Evolutionary conservation across 2,888 invertebrate genomes (phyloP).

Genomic region (Cepaea hortensis): DNA sequence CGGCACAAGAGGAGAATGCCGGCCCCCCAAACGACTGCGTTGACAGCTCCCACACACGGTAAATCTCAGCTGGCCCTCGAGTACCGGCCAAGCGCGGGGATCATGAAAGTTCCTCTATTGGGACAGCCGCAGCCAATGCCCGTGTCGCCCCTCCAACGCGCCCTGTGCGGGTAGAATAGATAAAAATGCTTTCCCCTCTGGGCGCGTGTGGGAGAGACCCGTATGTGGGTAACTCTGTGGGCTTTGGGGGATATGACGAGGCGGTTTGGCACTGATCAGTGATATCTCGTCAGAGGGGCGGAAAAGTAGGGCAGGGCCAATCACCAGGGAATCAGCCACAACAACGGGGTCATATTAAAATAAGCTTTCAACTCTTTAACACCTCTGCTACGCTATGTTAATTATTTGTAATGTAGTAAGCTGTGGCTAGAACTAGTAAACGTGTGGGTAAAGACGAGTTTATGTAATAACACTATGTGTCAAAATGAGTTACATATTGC

Average conservation of each 20-base stretch:
- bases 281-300: no score
- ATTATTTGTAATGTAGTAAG: no score
- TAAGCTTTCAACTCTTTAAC: no score
- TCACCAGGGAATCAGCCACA: no score
- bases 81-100: background rate
- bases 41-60: background rate
- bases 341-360: no score
- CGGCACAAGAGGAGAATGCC: background rate
- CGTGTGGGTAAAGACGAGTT: no score
- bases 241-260: background rate
- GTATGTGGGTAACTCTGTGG: background rate
- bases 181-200: background rate
- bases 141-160: background rate
- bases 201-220: background rate
- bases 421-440: no score
- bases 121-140: constrained; percentile 2
- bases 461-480: no score
- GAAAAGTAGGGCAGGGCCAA: no score
- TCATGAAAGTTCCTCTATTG: background rate
- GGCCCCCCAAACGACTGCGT: background rate
- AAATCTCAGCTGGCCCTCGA: background rate
- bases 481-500: no score
- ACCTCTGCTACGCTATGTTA: no score
- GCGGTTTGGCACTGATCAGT: background rate
- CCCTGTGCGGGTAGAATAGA: background rate